Conservation (phyloP, 2,888 invertebrate species). For the Aproaerema taeniolella region DNA sequence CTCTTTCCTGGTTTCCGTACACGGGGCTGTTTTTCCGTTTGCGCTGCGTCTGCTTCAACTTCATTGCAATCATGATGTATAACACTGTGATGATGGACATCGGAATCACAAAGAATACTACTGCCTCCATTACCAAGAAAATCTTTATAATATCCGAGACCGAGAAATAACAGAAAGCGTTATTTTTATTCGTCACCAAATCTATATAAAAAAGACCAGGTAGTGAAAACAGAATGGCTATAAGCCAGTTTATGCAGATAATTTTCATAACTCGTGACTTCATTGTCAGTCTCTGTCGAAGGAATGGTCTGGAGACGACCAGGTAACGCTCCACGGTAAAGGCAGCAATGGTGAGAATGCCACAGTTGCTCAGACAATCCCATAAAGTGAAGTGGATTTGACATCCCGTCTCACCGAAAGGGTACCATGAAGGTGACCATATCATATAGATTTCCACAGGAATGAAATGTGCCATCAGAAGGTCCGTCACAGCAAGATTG, state of each 20-base stretch:
- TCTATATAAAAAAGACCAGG: slow-evolving; percentile 77
- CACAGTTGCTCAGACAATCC: slow-evolving; percentile 89
- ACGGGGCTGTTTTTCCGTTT: slow-evolving; percentile 69
- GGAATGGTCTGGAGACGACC: slow-evolving; percentile 89
- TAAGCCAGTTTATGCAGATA: slow-evolving; percentile 82
- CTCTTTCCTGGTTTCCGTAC: slow-evolving; percentile 54
- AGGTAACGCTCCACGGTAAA: slow-evolving; percentile 93
- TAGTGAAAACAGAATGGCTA: slow-evolving; percentile 83
- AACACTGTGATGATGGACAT: slow-evolving; percentile 89
- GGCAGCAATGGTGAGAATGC: slow-evolving; percentile 89
- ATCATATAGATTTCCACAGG: slow-evolving; percentile 88
- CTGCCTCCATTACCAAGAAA: slow-evolving; percentile 77
- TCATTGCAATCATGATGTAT: slow-evolving; percentile 85
- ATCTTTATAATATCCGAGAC: slow-evolving; percentile 43
- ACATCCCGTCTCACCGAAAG: slow-evolving; percentile 87
- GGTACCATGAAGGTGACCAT: slow-evolving; percentile 85
- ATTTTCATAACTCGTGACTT: slow-evolving; percentile 88
- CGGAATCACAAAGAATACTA: slow-evolving; percentile 89
- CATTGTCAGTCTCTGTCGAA: slow-evolving; percentile 86
- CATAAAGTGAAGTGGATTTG: slow-evolving; percentile 84
- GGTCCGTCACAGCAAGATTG: slow-evolving; percentile 86
- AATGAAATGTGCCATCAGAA: slow-evolving; percentile 82
- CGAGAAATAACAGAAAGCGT: slow-evolving; percentile 53
- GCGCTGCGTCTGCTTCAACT: slow-evolving; percentile 78
- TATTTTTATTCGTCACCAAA: slow-evolving; percentile 48